A percentile compares a stretch with the other conserved stretches of the same genome.
Evolutionary conservation across 2,113 vertebrate genomes (phyloP).

Genomic region (Prunella himalayana): DNA sequence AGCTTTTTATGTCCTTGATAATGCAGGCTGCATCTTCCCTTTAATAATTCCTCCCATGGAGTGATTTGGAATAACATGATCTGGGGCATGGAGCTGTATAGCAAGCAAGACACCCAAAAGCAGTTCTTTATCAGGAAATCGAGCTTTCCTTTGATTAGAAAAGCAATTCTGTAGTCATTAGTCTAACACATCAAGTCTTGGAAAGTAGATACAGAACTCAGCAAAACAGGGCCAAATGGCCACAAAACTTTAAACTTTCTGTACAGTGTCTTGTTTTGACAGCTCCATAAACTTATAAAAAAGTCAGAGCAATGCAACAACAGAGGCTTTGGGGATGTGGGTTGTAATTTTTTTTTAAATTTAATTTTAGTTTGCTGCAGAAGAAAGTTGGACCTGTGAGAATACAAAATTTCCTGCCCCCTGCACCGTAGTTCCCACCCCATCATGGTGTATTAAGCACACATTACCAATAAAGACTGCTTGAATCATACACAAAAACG

Average conservation of each 20-base stretch:
- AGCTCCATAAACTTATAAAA: neutral
- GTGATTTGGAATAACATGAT: neutral
- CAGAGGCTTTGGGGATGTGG: neutral
- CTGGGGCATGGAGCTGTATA: neutral
- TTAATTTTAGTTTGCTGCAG: neutral
- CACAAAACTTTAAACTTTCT: neutral
- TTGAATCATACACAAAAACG: neutral
- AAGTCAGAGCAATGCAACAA: neutral
- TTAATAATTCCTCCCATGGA: neutral
- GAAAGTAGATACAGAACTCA: neutral
- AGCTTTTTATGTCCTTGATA: neutral
- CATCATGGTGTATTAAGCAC: neutral
- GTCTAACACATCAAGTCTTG: neutral
- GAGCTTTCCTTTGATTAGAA: neutral
- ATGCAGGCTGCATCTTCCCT: neutral
- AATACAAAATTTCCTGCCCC: neutral
- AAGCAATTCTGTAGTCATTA: neutral
- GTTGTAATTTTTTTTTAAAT: no score
- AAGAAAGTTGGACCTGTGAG: neutral
- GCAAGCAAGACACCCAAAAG: neutral
- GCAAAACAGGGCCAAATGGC: neutral
- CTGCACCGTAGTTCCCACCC: neutral
- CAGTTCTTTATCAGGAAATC: neutral
- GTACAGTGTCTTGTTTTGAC: neutral
- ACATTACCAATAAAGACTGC: neutral